Conservation (phyloP, 2,797 vertebrate species). For the Halcyon badia region DNA sequence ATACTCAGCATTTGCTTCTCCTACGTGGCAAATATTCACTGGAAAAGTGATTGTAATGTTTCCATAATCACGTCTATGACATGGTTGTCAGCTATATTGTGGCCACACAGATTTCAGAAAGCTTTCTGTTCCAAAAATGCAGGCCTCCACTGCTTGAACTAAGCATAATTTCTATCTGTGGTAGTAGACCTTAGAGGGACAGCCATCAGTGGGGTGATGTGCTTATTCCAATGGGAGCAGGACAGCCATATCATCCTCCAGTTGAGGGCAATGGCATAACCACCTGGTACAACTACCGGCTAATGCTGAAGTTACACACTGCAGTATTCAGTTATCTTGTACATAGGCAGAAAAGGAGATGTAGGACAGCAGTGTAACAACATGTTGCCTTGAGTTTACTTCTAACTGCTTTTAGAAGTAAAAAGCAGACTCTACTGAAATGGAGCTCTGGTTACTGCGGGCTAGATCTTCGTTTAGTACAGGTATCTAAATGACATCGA, state of each 20-base stretch:
- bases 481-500: neutral
- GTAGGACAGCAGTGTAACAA: slow-evolving; percentile 41
- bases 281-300: neutral
- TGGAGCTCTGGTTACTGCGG: slow-evolving; percentile 21
- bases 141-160: neutral
- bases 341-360: slow-evolving; percentile 11
- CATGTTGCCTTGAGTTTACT: slow-evolving; percentile 60
- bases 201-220: neutral
- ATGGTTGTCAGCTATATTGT: neutral
- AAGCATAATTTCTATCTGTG: neutral
- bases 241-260: neutral
- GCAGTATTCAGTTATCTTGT: neutral
- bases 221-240: neutral
- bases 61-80: neutral
- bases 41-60: neutral
- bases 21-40: neutral
- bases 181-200: slow-evolving; percentile 1
- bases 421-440: slow-evolving; percentile 56
- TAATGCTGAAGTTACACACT: neutral
- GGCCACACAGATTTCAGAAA: neutral
- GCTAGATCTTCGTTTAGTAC: slow-evolving; percentile 33
- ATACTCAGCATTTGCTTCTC: slow-evolving; percentile 54
- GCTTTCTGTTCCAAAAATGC: neutral
- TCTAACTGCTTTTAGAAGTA: slow-evolving; percentile 24
- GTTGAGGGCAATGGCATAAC: neutral